These are phyloP conservation scores for Ptyas mucosa DNA, from an alignment of 2,113 vertebrate species.

Conservation along the genomic window DNA sequence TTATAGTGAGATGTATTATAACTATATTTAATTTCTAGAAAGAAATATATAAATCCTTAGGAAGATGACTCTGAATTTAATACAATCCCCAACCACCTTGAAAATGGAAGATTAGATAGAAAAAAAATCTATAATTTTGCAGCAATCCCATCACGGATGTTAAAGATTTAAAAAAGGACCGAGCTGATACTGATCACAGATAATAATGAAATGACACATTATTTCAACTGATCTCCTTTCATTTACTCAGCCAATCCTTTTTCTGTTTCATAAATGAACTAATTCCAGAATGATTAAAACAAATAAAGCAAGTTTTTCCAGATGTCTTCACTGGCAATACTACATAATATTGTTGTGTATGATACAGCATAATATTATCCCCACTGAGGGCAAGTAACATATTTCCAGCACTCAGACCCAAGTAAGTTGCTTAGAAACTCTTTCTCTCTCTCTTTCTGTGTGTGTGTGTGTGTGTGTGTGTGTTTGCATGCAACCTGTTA, in stretches of 20 bases:
- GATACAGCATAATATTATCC: background rate
- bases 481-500: background rate
- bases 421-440: background rate
- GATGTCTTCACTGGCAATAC: background rate
- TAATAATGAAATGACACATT: constrained; percentile 68
- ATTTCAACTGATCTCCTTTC: constrained; percentile 63
- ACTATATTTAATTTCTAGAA: background rate
- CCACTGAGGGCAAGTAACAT: background rate
- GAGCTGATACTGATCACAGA: constrained; percentile 65
- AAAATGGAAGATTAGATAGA: background rate
- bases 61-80: background rate
- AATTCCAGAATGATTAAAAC: constrained; percentile 66
- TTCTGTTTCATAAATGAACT: constrained; percentile 67
- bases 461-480: background rate
- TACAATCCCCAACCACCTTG: background rate
- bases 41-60: background rate
- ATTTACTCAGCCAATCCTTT: constrained; percentile 64
- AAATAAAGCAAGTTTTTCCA: constrained; percentile 2
- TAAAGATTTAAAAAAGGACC: constrained; percentile 70
- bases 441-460: background rate
- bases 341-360: background rate
- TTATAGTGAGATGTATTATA: background rate
- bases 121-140: constrained; percentile 56
- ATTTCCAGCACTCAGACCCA: background rate
- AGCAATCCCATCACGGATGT: constrained; percentile 71